Base-by-base conservation (phyloP, 2,113 vertebrate species). In the Saccopteryx bilineata region DNA sequence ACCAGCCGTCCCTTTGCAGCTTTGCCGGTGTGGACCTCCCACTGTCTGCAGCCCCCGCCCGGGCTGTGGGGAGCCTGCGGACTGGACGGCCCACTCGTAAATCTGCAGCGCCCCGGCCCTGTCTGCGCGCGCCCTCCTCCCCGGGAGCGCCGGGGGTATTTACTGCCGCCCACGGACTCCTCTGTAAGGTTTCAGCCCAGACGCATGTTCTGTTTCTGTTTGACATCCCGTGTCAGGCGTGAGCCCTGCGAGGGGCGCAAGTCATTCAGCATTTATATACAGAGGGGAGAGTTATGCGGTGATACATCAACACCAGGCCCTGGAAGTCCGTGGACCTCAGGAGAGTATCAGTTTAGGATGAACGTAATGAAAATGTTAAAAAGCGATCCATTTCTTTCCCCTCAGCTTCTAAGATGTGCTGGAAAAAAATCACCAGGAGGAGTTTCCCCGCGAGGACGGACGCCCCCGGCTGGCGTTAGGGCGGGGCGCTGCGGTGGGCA, bases 281-380 rank as follows among this genome's bases (percentile, higher is more conserved):
- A 95, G 90, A 97, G 90, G 52, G 78, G 39, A 85, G 93, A 96
- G 95, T 93, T 96, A 95, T 96, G 93, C 82, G 90, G 90, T 74
- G 66, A 95, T 95, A 76, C 92, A 96, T 95, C 96, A 96, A 96
- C 92, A 95, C 58, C 48, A 79, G 91, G 93, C 93, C 81, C 95
- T 95, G 74, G 72, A 91, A 97, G 94, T 84, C 96, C 95, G 96
- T 96, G 92, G 95, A 95, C 87, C 96, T 93, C 68, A 87, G 88
- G 92, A 93, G 87, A 74, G 96, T 90, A 93, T 96, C 96, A 97
- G 95, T 97, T 97, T 98, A 97, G 97, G 95, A 96, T 96, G 96
- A 98, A 94, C 0, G 31, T 95, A 95, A 97, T 90, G 87, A 96
- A 93, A 90, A 95, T 79, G 92, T 95, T 87, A 86, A 89, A 82